phyloP scores from a whole-genome alignment of 2,888 invertebrate species.

The Fabriciana adippe region DNA sequence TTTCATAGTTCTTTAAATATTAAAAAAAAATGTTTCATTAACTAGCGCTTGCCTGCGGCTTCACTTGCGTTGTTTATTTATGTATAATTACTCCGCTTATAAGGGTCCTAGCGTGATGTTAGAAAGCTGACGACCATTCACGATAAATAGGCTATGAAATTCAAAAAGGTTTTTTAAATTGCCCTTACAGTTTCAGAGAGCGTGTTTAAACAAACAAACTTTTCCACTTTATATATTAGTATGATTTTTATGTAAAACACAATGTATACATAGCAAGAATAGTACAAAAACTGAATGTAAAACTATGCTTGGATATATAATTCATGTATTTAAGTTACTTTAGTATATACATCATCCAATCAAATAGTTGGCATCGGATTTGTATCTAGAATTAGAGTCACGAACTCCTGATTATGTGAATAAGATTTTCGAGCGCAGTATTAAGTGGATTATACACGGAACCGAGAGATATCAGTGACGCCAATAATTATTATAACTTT shows the following conservation, averaged over 20 bases:
- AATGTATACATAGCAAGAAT: too few species aligned
- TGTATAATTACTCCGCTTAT: too few species aligned
- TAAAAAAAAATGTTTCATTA: too few species aligned
- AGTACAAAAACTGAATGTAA: neutral
- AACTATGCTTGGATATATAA: neutral
- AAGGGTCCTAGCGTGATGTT: too few species aligned
- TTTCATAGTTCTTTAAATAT: too few species aligned
- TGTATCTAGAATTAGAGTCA: slow-evolving; percentile 68
- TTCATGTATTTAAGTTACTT: slow-evolving; percentile 18
- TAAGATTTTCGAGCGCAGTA: slow-evolving; percentile 67
- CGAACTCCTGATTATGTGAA: slow-evolving; percentile 73
- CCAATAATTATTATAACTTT: slow-evolving; percentile 28
- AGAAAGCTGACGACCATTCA: too few species aligned
- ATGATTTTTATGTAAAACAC: too few species aligned
- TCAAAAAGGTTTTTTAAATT: neutral
- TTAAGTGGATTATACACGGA: slow-evolving; percentile 56
- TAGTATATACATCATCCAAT: slow-evolving; percentile 54
- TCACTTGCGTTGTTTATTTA: too few species aligned
- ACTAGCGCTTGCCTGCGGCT: too few species aligned
- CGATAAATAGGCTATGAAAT: too few species aligned
- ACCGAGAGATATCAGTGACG: slow-evolving; percentile 19
- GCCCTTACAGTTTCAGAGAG: neutral
- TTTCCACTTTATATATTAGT: too few species aligned
- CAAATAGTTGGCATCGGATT: slow-evolving; percentile 70
- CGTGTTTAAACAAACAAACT: too few species aligned